These are phyloP conservation scores for Desmodus rotundus DNA, from an alignment of 2,113 vertebrate species.

Conservation along the genomic window DNA sequence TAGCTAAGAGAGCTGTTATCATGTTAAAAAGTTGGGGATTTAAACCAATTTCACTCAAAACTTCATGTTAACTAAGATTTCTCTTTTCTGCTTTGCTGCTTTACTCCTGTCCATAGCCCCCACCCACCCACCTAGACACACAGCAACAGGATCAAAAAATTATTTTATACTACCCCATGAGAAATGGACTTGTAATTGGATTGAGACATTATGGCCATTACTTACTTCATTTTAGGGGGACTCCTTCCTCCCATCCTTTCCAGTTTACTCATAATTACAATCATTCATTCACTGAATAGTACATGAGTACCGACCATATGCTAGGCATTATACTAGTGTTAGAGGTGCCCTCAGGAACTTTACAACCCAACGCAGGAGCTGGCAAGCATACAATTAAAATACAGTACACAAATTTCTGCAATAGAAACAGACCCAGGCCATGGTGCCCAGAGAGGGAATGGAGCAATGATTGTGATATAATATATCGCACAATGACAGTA, in stretches of 20 bases:
- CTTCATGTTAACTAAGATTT: not conserved
- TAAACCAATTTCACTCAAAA: conserved; percentile 6
- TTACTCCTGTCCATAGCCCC: not conserved
- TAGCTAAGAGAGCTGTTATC: not conserved
- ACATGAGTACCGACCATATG: not conserved
- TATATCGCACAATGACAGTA: not conserved
- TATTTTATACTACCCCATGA: not conserved
- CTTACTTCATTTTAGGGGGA: not conserved
- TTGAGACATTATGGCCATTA: not conserved
- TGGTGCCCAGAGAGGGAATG: not conserved
- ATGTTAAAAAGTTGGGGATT: not conserved
- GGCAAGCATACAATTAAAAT: not conserved
- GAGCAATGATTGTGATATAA: not conserved
- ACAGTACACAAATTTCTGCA: not conserved
- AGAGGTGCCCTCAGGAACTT: not conserved
- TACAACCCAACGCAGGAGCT: not conserved
- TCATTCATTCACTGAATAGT: not conserved
- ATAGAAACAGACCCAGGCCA: not conserved
- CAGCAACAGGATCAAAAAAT: not conserved
- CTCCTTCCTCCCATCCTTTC: not conserved
- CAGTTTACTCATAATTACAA: not conserved
- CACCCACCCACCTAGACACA: not conserved
- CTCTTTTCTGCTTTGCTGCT: not conserved
- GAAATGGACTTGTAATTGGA: not conserved
- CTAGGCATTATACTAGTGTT: not conserved